Evolutionary conservation across 2,113 vertebrate species (phyloP).

Genomic region (Oryzias celebensis): DNA sequence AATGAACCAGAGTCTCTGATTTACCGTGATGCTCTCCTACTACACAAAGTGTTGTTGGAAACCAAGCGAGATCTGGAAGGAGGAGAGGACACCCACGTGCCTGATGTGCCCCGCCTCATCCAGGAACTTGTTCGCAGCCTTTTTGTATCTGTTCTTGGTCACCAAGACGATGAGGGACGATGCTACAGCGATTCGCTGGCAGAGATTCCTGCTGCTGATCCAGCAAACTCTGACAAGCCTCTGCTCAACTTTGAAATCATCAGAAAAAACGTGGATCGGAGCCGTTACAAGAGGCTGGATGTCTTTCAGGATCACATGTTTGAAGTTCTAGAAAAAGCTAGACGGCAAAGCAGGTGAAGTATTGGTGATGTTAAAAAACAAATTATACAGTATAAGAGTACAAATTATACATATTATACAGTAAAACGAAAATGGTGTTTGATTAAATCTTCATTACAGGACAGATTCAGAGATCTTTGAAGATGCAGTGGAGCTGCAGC

Average conservation of each 20-base stretch:
- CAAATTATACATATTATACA: too few species aligned
- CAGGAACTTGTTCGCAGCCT: conserved; percentile 97
- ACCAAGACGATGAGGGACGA: conserved; percentile 98
- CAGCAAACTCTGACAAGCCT: conserved; percentile 84
- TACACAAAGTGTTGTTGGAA: conserved; percentile 93
- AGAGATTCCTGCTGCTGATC: conserved; percentile 90
- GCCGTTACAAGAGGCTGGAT: conserved; percentile 90
- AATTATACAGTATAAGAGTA: neutral
- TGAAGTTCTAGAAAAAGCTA: conserved; percentile 94
- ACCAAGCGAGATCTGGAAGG: conserved; percentile 93
- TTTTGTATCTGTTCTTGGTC: conserved; percentile 96
- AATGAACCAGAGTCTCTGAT: conserved; percentile 97
- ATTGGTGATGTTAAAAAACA: neutral
- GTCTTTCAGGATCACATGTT: conserved; percentile 99
- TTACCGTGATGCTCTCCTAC: conserved; percentile 94
- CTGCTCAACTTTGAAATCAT: conserved; percentile 94
- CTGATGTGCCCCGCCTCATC: conserved; percentile 92
- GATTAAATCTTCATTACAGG: conserved; percentile 66
- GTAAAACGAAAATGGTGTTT: too few species aligned
- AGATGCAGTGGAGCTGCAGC: conserved; percentile 96
- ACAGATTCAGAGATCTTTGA: conserved; percentile 99
- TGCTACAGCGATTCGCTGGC: conserved; percentile 98
- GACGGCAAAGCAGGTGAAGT: conserved; percentile 90
- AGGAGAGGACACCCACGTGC: conserved; percentile 91
- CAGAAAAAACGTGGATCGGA: conserved; percentile 90